Evolutionary conservation across 2,888 invertebrate genomes (phyloP).

Genomic region (Sarcophaga subvicina): DNA sequence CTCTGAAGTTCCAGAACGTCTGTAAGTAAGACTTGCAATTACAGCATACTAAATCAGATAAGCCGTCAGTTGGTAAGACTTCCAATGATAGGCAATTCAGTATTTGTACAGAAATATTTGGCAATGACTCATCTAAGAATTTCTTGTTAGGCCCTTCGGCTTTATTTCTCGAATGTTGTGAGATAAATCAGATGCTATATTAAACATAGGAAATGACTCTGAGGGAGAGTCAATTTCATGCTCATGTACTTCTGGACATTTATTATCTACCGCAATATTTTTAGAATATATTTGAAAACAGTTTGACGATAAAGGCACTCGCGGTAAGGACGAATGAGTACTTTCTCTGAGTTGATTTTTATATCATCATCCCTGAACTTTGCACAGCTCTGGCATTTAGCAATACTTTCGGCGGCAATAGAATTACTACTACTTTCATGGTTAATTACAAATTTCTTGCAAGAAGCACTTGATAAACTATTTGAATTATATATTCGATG

Average conservation of each 20-base stretch:
- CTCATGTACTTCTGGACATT: neutral
- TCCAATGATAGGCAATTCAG: slow-evolving; percentile 91
- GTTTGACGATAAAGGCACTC: slow-evolving; percentile 56
- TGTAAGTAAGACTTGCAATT: slow-evolving; percentile 64
- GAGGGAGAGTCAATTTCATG: slow-evolving; percentile 6
- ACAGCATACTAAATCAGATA: slow-evolving; percentile 66
- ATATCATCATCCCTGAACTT: neutral
- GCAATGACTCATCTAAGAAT: slow-evolving; percentile 79
- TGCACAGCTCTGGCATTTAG: slow-evolving; percentile 41
- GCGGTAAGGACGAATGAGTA: slow-evolving; percentile 28
- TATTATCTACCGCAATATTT: slow-evolving; percentile 8
- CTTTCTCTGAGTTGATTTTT: neutral
- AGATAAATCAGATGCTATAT: neutral
- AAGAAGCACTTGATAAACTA: slow-evolving; percentile 49
- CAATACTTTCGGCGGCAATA: slow-evolving; percentile 44
- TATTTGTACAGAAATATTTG: slow-evolving; percentile 84
- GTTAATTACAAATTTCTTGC: slow-evolving; percentile 43
- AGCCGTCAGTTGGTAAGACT: slow-evolving; percentile 74
- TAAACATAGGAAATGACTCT: neutral
- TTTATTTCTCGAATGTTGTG: slow-evolving; percentile 51
- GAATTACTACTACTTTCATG: slow-evolving; percentile 46
- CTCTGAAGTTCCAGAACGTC: slow-evolving; percentile 68
- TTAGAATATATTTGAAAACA: slow-evolving; percentile 46
- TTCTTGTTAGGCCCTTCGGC: slow-evolving; percentile 72
- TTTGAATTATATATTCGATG: slow-evolving; percentile 79